Evolutionary conservation across 2,797 vertebrate species (phyloP), one percentile per base, ranked within the genome.

Genomic region (Aselliscus stoliczkanus): DNA sequence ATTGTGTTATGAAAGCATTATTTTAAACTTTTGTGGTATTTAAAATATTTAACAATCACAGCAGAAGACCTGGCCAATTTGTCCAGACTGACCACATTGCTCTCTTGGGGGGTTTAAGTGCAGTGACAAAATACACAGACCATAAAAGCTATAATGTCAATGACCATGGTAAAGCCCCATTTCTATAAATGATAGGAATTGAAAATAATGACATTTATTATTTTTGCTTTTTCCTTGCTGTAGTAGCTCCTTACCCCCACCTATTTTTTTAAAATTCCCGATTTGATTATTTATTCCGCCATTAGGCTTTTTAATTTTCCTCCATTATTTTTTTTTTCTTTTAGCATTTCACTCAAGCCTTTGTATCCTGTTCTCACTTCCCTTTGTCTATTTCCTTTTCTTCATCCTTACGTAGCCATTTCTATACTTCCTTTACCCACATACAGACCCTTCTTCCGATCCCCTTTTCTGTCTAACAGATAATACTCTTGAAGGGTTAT

Each of bases 251-350:
- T 82, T 89, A 67, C 14, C 18, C 12, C 18, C 4, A 79, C 1
- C 9, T 23, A 65, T 17, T 85, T 85, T 39, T 11, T 11, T 60
- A 84, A 83, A 93, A 62, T 39, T 44, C 3, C 4, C 15, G 11
- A 73, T 79, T 85, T 80, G 54, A 90, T 92, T 80, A 88, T 42
- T 97, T 93, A 91, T 54, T 95, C 93, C 93, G 97, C 96, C 96
- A 85, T 95, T 96, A 96, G 91, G 88, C 10, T 95, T 97, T 97
- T 44, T 96, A 86, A 73, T 56, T 83, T 96, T 96, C 96, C 93
- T 96, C 69, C 94, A 98, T 96, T 93, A 95, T 69, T 97, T 89
- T 96, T 95, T 95, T 97, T 97, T 97, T 60, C 73, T 95, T 93
- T 92, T 29, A 58, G 88, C n/a, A 81, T 81, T 69, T 44, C 34